Evolutionary conservation across 2,797 vertebrate genomes (phyloP), one percentile per base, ranked within the genome.

Genomic region (Pipistrellus pipistrellus): DNA sequence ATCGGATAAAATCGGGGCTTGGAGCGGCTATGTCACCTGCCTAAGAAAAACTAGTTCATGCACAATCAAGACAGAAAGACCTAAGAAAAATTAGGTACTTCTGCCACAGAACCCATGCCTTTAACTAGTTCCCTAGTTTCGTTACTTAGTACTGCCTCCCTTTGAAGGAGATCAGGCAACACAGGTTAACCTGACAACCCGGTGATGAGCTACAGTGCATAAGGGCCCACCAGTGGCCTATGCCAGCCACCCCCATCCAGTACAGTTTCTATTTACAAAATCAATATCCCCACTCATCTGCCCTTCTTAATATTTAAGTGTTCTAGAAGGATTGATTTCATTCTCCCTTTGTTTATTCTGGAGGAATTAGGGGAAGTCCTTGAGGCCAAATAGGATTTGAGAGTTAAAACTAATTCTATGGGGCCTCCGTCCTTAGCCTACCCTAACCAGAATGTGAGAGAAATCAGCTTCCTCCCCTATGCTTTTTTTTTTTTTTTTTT

Each of bases 401-500:
- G 14, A 89, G 10, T 62, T 23, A 78, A 91, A 80, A 72, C 6
- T 32, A 87, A 73, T 41, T 77, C 17, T 38, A 12, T 23, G n/a
- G 27, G 30, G 51, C 18, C 18, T 66, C 75, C 88, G 18, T 68
- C 66, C 59, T 91, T 92, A 84, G 62, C 10, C n/a, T 13, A 25
- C 13, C 11, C 17, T 76, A 73, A 38, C 75, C 14, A 23, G 25
- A 90, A 73, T 15, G 25, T 17, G 21, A 86, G 6, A 77, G n/a
- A 85, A 94, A n/a, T 35, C 15, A 6, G 20, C 25, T 86, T 55
- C 59, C 55, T 53, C 11, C 35, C 44, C 68, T 30, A 13, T 69
- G 44, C 51, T 92, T 12, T 87, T 64, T 73, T 91, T 66, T 44
- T 25, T 46, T 92, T 12, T 87, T 64, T 73, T 91, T 66, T 44